These are phyloP conservation scores for Holacanthus passer DNA, from an alignment of 2,113 vertebrate genomes.

Conservation along the genomic window DNA sequence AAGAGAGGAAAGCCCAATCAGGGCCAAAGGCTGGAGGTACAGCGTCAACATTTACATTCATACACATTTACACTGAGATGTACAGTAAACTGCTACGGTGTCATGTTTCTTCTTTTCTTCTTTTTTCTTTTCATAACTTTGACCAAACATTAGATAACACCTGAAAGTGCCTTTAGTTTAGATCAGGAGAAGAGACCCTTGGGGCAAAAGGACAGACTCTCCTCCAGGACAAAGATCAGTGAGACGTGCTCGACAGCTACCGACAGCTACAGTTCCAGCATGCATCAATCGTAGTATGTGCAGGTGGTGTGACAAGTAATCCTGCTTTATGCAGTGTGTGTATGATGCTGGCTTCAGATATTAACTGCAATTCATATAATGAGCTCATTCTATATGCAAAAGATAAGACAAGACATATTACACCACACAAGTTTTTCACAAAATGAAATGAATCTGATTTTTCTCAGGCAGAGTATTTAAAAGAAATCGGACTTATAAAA, in stretches of 20 bases:
- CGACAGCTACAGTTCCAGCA: neutral
- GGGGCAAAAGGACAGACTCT: conserved; percentile 18
- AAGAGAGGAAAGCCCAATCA: conserved; percentile 53
- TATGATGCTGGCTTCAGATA: conserved; percentile 15
- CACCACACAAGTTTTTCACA: neutral
- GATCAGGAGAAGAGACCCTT: conserved; percentile 28
- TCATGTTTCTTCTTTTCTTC: neutral
- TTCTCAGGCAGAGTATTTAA: conserved; percentile 7
- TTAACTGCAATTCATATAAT: neutral
- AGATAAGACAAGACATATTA: neutral
- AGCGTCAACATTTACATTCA: conserved; percentile 2
- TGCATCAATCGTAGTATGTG: neutral
- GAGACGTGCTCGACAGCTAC: neutral
- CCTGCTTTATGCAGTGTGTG: neutral
- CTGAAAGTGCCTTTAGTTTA: conserved; percentile 28
- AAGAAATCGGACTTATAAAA: conserved; percentile 17
- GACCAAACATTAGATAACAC: conserved; percentile 31
- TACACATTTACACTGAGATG: neutral
- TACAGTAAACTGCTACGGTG: conserved; percentile 2
- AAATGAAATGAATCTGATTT: neutral
- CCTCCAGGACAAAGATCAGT: conserved; percentile 33
- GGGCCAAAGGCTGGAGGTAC: conserved; percentile 48
- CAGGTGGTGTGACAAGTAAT: conserved; percentile 14
- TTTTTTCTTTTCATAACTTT: neutral
- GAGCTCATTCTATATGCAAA: neutral